A percentile compares a stretch with the other conserved stretches of the same genome.
Conservation (phyloP, 2,797 vertebrate species). For the Labroides dimidiatus region DNA sequence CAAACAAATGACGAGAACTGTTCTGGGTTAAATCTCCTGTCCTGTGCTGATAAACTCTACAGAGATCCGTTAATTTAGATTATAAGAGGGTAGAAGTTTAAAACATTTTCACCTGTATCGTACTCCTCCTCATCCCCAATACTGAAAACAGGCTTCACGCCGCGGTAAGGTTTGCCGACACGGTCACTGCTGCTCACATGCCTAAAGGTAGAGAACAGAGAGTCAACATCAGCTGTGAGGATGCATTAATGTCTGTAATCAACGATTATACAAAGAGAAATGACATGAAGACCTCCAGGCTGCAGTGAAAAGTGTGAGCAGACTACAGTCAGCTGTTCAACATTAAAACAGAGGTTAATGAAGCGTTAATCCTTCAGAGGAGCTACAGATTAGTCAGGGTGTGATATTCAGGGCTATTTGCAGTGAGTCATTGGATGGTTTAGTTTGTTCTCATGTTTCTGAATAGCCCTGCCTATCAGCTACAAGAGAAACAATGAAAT, state of each 20-base stretch:
- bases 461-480: constrained; percentile 67
- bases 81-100: no score
- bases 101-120: constrained; percentile 88
- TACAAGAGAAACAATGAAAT: constrained; percentile 56
- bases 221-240: neutral
- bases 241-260: constrained; percentile 4
- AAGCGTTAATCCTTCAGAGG: constrained; percentile 16
- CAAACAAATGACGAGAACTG: no score
- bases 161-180: constrained; percentile 96
- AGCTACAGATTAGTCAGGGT: constrained; percentile 41
- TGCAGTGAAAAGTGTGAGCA: constrained; percentile 33
- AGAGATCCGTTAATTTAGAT: no score
- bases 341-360: constrained; percentile 53
- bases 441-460: neutral
- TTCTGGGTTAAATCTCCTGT: no score
- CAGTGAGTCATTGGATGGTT: constrained; percentile 5
- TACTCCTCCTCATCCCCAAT: constrained; percentile 98
- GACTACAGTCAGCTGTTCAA: constrained; percentile 50
- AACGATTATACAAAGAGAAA: constrained; percentile 33
- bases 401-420: constrained; percentile 65
- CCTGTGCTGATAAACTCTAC: no score
- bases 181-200: constrained; percentile 98
- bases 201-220: constrained; percentile 70
- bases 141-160: constrained; percentile 98
- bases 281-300: constrained; percentile 52